Evolutionary conservation across 2,113 vertebrate species (phyloP), one percentile per base, ranked within the genome.

Genomic region (Hippopotamus amphibius): DNA sequence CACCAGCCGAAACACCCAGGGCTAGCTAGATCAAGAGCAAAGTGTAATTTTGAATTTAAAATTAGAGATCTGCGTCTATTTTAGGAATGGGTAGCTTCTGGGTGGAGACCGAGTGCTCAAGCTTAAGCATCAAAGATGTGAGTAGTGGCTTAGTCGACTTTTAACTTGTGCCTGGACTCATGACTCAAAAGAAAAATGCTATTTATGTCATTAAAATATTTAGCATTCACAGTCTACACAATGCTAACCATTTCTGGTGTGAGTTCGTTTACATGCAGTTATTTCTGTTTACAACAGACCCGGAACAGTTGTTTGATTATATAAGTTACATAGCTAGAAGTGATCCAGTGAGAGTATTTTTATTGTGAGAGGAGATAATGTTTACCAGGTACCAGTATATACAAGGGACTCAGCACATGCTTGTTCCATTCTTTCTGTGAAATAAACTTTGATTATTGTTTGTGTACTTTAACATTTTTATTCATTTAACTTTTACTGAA

Each of bases 31-130:
- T 33, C 55, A 77, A 79, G 37, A 41, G 30, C 8, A 11, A 66
- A 81, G 88, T 76, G 26, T 77, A 59, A 90, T 95, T 91, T 85
- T 82, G 66, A 82, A 82, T 86, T 85, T 88, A 82, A 89, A 93
- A 85, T 93, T 46, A 91, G 95, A 76, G 30, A 57, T 72, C n/a
- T 19, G 72, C 50, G 14, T 22, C 41, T 66, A 50, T 89, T 88
- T 79, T 63, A 33, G n/a, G 92, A 88, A 68, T 63, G 66, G 53
- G 43, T 41, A n/a, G 68, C 30, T 66, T 65, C 24, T 16, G 46
- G 7, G 28, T 55, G 57, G 9, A 88, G 84, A 74, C 43, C 90
- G 61, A 83, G 41, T 1, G 0, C 69, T 93, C 53, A 53, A 65
- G 48, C 8, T 33, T 50, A 81, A 88, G 30, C 6, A 43, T 41